Evolutionary conservation across 2,888 invertebrate species (phyloP).

Genomic region (Latrodectus hesperus): DNA sequence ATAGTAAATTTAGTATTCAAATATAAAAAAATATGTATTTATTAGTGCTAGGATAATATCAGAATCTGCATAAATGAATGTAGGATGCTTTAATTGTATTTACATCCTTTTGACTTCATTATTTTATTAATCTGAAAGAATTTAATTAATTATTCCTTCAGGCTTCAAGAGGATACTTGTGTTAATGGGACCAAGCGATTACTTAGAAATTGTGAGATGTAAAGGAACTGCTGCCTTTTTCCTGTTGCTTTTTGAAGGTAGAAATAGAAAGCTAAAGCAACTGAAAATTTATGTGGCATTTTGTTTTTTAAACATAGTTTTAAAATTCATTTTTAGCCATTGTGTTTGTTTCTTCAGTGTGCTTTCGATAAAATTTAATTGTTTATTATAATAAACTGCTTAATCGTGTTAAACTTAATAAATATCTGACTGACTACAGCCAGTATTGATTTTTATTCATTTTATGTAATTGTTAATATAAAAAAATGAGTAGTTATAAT

Average conservation of each 20-base stretch:
- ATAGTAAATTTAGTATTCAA: background rate
- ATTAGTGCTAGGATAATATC: background rate
- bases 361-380: background rate
- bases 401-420: background rate
- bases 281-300: conserved; percentile 52
- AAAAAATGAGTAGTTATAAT: background rate
- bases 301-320: conserved; percentile 24
- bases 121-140: conserved; percentile 34
- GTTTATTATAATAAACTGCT: background rate
- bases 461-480: background rate
- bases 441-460: background rate
- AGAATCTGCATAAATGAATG: background rate
- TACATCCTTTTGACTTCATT: conserved; percentile 21
- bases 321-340: conserved; percentile 9
- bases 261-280: conserved; percentile 36
- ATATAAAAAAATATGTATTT: background rate
- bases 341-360: background rate
- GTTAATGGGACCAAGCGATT: conserved; percentile 20
- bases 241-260: conserved; percentile 54
- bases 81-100: background rate
- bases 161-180: conserved; percentile 44
- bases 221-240: conserved; percentile 9
- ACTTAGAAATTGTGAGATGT: background rate
- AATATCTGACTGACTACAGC: too few relatives aligned
- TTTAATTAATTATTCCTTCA: conserved; percentile 62